phyloP scores from a whole-genome alignment of 2,113 vertebrate species.

The Ophthalmolycus amberensis region DNA sequence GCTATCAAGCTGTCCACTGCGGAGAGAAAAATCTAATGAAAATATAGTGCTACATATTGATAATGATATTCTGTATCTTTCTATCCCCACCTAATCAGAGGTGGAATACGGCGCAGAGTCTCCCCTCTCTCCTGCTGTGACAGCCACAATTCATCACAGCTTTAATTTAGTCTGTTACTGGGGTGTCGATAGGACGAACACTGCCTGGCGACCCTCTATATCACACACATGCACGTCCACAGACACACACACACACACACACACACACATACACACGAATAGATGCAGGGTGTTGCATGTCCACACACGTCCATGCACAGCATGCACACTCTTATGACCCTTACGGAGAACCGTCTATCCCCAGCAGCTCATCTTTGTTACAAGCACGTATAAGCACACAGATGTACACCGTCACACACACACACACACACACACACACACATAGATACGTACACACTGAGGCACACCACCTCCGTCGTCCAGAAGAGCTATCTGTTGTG shows the following conservation, averaged over 20 bases:
- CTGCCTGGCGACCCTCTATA: constrained; percentile 66
- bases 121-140: constrained; percentile 71
- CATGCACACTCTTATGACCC: constrained; percentile 42
- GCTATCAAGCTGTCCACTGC: constrained; percentile 71
- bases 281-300: constrained; percentile 27
- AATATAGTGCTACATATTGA: constrained; percentile 82
- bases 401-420: neutral
- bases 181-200: constrained; percentile 79
- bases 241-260: neutral
- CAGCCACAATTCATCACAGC: constrained; percentile 83
- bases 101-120: constrained; percentile 71
- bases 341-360: constrained; percentile 39
- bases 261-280: too few relatives aligned
- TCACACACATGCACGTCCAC: constrained; percentile 17
- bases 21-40: constrained; percentile 77
- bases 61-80: constrained; percentile 81
- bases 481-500: constrained; percentile 70
- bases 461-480: constrained; percentile 38
- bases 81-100: constrained; percentile 79
- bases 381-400: constrained; percentile 11
- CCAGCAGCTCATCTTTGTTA: constrained; percentile 56
- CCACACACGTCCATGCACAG: constrained; percentile 24
- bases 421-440: constrained; percentile 25
- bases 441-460: constrained; percentile 24
- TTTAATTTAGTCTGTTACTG: constrained; percentile 84